These are phyloP conservation scores for Drosophila bunnanda DNA, from an alignment of 2,888 invertebrate species.

Conservation along the genomic window DNA sequence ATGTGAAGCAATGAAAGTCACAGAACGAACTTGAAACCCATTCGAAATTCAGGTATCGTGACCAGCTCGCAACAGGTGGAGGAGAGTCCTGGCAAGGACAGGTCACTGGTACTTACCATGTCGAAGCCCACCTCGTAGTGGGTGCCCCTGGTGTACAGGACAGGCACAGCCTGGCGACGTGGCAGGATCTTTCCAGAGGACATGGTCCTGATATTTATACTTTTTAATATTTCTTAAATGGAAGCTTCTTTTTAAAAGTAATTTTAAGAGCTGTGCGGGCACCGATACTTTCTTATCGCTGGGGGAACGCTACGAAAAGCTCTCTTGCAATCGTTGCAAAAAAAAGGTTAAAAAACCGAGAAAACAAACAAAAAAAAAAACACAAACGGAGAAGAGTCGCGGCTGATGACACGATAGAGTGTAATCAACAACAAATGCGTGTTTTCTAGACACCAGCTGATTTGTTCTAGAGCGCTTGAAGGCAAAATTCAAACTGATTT, in stretches of 20 bases:
- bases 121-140: constrained; percentile 95
- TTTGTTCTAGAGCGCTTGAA: constrained; percentile 81
- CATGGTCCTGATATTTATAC: constrained; percentile 40
- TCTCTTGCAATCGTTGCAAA: constrained; percentile 10
- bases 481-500: constrained; percentile 83
- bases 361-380: neutral
- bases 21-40: neutral
- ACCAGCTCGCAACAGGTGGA: neutral
- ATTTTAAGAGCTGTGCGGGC: neutral
- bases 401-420: constrained; percentile 11
- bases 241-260: neutral
- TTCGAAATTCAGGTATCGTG: constrained; percentile 23
- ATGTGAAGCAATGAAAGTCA: neutral
- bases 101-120: constrained; percentile 87
- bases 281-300: constrained; percentile 4
- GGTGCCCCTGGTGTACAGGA: constrained; percentile 91
- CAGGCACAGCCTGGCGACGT: constrained; percentile 89
- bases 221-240: neutral
- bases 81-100: neutral
- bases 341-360: neutral
- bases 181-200: constrained; percentile 79
- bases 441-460: constrained; percentile 6
- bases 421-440: constrained; percentile 3
- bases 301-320: neutral
- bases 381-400: neutral